phyloP scores from a whole-genome alignment of 92 coral and sea anemone genomes.

The Zoanthus solanderi region DNA sequence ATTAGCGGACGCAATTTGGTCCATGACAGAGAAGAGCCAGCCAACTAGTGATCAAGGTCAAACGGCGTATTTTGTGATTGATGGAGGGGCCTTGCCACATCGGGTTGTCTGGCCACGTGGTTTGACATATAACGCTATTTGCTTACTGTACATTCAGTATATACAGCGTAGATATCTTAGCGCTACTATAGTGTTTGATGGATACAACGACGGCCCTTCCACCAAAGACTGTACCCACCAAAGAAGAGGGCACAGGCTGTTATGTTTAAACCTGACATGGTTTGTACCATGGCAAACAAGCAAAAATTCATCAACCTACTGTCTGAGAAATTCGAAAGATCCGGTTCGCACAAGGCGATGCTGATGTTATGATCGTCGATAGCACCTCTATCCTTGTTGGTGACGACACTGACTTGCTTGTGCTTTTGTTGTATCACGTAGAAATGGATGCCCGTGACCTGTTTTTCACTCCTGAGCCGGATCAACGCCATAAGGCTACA shows the following conservation, averaged over 20 bases:
- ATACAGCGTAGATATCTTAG: conserved; percentile 1
- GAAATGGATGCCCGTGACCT: conserved; percentile 45
- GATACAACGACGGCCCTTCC: conserved; percentile 46
- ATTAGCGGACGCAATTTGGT: conserved; percentile 39
- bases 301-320: neutral
- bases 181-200: conserved; percentile 62
- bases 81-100: conserved; percentile 67
- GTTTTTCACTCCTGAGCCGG: conserved; percentile 52
- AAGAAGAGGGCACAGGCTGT: conserved; percentile 30
- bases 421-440: conserved; percentile 40
- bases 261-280: conserved; percentile 31
- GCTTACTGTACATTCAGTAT: conserved; percentile 41
- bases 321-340: neutral
- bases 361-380: conserved; percentile 48
- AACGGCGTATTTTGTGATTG: conserved; percentile 45
- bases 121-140: conserved; percentile 30
- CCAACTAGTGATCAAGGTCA: conserved; percentile 45
- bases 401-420: conserved; percentile 58
- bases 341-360: conserved; percentile 54
- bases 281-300: conserved; percentile 46
- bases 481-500: neutral
- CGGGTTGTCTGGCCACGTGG: conserved; percentile 61
- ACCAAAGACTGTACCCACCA: conserved; percentile 44
- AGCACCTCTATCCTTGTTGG: conserved; percentile 52
- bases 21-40: no score